phyloP scores from a whole-genome alignment of 2,113 vertebrate genomes.

The Petromus typicus region DNA sequence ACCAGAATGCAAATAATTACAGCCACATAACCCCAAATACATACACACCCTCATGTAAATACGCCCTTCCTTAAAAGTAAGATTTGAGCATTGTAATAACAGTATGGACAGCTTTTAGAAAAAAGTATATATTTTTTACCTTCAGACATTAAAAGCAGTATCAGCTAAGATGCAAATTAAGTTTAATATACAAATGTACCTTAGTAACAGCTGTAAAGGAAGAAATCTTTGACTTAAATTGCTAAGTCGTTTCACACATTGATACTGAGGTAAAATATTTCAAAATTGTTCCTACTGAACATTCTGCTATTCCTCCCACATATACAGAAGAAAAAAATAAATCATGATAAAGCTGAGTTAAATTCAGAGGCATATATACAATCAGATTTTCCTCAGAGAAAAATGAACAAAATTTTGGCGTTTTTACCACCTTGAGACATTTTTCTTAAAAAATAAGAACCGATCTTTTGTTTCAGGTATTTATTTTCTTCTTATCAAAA shows the following conservation, averaged over 20 bases:
- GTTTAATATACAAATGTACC: constrained; percentile 11
- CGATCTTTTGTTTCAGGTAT: not conserved
- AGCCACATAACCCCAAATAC: not conserved
- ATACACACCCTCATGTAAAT: not conserved
- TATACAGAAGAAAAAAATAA: not conserved
- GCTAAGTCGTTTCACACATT: constrained; percentile 23
- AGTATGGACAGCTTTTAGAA: not conserved
- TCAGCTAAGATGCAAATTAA: constrained; percentile 5
- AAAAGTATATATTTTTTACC: not conserved
- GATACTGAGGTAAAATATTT: constrained; percentile 53
- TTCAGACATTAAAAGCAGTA: constrained; percentile 27
- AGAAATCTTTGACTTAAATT: constrained; percentile 53
- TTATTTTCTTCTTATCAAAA: not conserved
- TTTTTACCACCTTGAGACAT: constrained; percentile 15
- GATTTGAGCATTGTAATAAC: not conserved
- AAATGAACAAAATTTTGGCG: not conserved
- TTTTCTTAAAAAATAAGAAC: constrained; percentile 3
- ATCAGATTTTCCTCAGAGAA: not conserved
- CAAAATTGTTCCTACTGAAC: constrained; percentile 46
- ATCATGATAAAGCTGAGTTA: not conserved
- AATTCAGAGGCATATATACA: constrained; percentile 24
- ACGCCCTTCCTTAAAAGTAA: not conserved
- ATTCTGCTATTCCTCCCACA: constrained; percentile 51
- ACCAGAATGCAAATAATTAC: not conserved
- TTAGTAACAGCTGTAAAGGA: constrained; percentile 4